A percentile compares a stretch with the other conserved stretches of the same genome.
Evolutionary conservation across 1,140 invertebrate genomes (phyloP).

Genomic region (Apis mellifera): DNA sequence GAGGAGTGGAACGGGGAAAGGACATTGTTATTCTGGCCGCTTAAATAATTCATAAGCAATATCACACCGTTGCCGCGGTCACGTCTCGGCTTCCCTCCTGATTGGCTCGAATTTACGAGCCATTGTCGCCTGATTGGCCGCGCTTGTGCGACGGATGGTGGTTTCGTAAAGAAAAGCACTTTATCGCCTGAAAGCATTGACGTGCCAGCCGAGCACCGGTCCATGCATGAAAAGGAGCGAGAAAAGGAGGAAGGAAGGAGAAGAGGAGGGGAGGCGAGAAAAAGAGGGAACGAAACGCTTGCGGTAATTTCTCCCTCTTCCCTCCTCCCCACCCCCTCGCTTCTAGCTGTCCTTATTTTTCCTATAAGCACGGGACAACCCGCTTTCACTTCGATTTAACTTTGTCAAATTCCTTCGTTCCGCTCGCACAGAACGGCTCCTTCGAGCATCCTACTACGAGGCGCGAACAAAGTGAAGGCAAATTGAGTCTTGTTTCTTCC

Average conservation of each 20-base stretch:
- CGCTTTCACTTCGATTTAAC: slow-evolving; percentile 54
- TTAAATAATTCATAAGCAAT: slow-evolving; percentile 82
- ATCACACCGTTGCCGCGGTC: slow-evolving; percentile 74
- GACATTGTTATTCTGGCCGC: slow-evolving; percentile 65
- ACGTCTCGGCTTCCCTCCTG: slow-evolving; percentile 76
- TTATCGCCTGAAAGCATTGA: slow-evolving; percentile 72
- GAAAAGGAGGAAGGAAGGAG: neutral
- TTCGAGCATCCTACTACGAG: slow-evolving; percentile 37
- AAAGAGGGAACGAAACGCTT: slow-evolving; percentile 61
- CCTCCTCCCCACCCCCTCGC: slow-evolving; percentile 5
- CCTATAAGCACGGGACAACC: slow-evolving; percentile 18
- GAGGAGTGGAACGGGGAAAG: slow-evolving; percentile 9
- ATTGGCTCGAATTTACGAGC: slow-evolving; percentile 80
- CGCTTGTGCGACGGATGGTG: slow-evolving; percentile 76
- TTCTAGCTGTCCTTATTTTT: slow-evolving; percentile 12
- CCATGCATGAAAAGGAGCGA: slow-evolving; percentile 41
- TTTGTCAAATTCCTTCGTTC: slow-evolving; percentile 55
- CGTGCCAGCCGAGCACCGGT: slow-evolving; percentile 50
- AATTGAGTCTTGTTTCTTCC: slow-evolving; percentile 34
- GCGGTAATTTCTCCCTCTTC: slow-evolving; percentile 60
- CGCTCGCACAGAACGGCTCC: slow-evolving; percentile 32
- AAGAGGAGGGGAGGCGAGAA: slow-evolving; percentile 30
- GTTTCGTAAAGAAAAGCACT: slow-evolving; percentile 75
- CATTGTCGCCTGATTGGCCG: slow-evolving; percentile 80
- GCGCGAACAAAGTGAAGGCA: slow-evolving; percentile 40